Evolutionary conservation across 2,797 vertebrate species (phyloP).

Genomic region (Intellagama lesueurii): DNA sequence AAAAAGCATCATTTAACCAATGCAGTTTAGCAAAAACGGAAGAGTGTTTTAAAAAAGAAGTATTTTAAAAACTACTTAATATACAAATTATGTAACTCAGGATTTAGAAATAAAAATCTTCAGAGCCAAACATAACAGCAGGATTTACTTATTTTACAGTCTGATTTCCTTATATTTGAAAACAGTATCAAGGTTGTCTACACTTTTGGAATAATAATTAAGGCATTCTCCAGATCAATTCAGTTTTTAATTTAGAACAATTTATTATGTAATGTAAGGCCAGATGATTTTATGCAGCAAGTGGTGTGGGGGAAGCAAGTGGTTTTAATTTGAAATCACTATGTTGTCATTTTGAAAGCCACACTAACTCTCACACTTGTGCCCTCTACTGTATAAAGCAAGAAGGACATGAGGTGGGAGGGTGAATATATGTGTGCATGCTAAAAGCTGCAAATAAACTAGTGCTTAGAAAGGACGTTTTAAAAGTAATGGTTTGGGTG

Average conservation of each 20-base stretch:
- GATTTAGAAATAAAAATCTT: neutral
- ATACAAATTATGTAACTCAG: no score
- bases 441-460: neutral
- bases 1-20: no score
- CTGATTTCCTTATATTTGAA: neutral
- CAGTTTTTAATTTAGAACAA: no score
- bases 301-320: neutral
- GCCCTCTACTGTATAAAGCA: constrained; percentile 45
- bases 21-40: no score
- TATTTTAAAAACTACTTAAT: no score
- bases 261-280: neutral
- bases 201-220: neutral
- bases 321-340: neutral
- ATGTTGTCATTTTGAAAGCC: neutral
- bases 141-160: neutral
- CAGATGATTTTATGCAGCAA: neutral
- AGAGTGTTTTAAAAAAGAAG: no score
- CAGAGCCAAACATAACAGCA: neutral
- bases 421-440: neutral
- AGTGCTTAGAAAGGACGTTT: no score
- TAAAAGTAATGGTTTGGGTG: no score
- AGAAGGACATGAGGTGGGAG: neutral
- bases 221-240: neutral
- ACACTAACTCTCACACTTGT: constrained; percentile 1
- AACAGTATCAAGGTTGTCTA: neutral